Conservation (phyloP, 1,140 invertebrate species). For the Bursaphelenchus mucronatus region DNA sequence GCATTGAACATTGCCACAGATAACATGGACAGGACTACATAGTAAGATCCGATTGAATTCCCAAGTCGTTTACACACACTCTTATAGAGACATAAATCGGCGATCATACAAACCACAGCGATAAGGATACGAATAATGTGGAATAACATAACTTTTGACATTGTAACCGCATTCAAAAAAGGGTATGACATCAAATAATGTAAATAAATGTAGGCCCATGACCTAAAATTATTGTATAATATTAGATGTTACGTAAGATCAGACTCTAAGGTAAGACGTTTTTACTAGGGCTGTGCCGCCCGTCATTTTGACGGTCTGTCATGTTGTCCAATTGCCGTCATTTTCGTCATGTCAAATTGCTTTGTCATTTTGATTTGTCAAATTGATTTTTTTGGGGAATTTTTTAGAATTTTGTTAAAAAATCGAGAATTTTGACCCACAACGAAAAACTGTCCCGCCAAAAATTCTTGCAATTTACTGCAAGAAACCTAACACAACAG, state of each 20-base stretch:
- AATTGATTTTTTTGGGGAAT: no score
- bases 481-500: no score
- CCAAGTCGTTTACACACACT: constrained; percentile 83
- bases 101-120: constrained; percentile 73
- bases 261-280: neutral
- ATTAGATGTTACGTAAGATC: no score
- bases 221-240: constrained; percentile 40
- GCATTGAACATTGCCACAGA: constrained; percentile 83
- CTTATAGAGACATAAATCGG: constrained; percentile 91
- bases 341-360: no score
- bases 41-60: constrained; percentile 76
- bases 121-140: constrained; percentile 80
- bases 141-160: constrained; percentile 75
- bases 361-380: no score
- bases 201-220: constrained; percentile 68
- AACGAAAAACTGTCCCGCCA: no score
- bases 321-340: no score
- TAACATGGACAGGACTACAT: constrained; percentile 76
- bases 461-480: no score
- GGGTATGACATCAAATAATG: constrained; percentile 71
- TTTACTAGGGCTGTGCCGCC: no score
- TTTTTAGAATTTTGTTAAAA: no score
- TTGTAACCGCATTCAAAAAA: constrained; percentile 19
- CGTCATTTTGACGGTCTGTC: no score
- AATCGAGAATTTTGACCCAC: no score